Percentiles rank a stretch among this genome's conserved stretches.
Conservation (phyloP, 2,797 vertebrate genomes). For the Garrulus glandarius region DNA sequence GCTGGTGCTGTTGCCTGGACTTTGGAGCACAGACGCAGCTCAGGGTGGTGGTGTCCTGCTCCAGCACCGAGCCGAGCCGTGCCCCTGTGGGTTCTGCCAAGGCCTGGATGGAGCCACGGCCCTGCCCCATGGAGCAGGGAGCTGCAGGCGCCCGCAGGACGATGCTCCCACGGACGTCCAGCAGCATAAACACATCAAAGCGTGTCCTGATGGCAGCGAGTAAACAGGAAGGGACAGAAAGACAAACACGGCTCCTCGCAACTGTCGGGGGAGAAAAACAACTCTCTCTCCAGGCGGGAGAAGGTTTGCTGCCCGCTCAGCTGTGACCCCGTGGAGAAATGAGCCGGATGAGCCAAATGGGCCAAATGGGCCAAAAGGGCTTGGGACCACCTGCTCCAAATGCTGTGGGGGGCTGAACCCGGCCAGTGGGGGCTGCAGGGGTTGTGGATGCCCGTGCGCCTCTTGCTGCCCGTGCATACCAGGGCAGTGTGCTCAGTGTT, state of each 20-base stretch:
- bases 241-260: slow-evolving; percentile 32
- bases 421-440: fast-evolving
- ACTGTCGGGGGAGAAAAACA: slow-evolving; percentile 39
- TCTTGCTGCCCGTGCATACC: fast-evolving
- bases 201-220: slow-evolving; percentile 18
- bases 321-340: background rate
- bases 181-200: slow-evolving; percentile 61
- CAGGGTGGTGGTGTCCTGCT: background rate
- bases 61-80: fast-evolving
- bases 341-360: background rate
- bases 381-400: background rate
- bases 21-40: background rate
- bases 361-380: background rate
- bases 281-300: slow-evolving; percentile 10
- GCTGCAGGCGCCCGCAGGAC: fast-evolving
- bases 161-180: background rate
- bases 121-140: background rate
- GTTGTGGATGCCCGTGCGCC: fast-evolving
- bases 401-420: background rate
- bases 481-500: background rate
- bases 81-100: background rate
- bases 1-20: background rate
- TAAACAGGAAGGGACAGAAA: slow-evolving; percentile 69
- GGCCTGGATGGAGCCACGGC: background rate
- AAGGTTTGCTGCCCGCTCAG: slow-evolving; percentile 11